Evolutionary conservation across 2,113 vertebrate genomes (phyloP).

Genomic region (Etheostoma spectabile): DNA sequence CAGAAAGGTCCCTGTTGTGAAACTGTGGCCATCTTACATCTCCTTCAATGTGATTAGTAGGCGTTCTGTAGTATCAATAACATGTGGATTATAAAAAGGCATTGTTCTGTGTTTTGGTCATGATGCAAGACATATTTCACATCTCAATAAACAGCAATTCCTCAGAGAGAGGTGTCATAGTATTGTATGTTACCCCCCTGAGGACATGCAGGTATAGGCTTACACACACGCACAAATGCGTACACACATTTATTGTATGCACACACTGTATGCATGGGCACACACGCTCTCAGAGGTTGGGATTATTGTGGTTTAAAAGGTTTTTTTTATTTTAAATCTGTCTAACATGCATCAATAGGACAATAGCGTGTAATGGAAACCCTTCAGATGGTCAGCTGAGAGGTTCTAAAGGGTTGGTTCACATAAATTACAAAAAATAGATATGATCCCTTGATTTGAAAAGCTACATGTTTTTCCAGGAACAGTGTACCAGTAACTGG

Average conservation of each 20-base stretch:
- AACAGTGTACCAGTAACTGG: conserved; percentile 7
- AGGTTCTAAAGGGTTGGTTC: neutral
- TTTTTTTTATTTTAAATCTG: neutral
- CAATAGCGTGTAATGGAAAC: conserved; percentile 16
- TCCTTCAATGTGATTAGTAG: conserved; percentile 66
- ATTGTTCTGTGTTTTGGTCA: conserved; percentile 72
- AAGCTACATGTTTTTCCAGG: neutral
- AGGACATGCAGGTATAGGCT: conserved; percentile 60
- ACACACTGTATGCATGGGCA: conserved; percentile 8
- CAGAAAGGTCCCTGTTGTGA: conserved; percentile 64
- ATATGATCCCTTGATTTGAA: neutral
- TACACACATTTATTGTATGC: conserved; percentile 18
- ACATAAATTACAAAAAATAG: neutral
- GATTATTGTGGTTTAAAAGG: neutral
- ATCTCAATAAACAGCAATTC: conserved; percentile 71
- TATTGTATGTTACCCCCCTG: conserved; percentile 68
- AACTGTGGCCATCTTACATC: conserved; percentile 59
- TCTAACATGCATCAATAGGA: neutral
- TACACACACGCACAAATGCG: conserved; percentile 45
- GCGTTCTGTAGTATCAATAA: conserved; percentile 66
- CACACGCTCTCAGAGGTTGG: neutral
- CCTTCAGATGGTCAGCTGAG: neutral
- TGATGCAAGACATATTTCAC: conserved; percentile 72
- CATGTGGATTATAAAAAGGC: conserved; percentile 68
- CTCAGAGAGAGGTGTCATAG: conserved; percentile 66